phyloP scores from a whole-genome alignment of 2,888 invertebrate species.

The Megamerina dolium region DNA sequence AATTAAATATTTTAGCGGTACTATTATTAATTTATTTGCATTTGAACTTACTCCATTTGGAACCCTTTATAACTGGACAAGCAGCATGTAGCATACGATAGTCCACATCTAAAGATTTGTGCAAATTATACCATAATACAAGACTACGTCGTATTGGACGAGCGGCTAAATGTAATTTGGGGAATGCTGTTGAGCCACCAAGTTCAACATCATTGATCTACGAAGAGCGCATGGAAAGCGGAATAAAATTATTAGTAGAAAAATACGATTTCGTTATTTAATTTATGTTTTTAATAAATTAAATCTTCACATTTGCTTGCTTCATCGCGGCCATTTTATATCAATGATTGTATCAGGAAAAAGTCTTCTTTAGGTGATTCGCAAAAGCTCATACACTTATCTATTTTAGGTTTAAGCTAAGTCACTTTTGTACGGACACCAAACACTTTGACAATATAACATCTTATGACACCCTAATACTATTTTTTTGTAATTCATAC shows the following conservation, averaged over 20 bases:
- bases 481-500: no score
- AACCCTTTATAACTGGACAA: slow-evolving; percentile 88
- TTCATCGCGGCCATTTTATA: no score
- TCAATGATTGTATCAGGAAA: no score
- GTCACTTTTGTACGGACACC: no score
- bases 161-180: slow-evolving; percentile 71
- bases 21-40: not conserved
- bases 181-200: slow-evolving; percentile 94
- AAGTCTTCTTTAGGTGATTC: no score
- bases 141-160: slow-evolving; percentile 83
- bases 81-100: slow-evolving; percentile 84
- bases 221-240: not conserved
- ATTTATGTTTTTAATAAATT: no score
- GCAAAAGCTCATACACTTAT: no score
- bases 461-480: no score
- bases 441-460: no score
- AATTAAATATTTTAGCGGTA: slow-evolving; percentile 4
- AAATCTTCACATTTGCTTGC: no score
- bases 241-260: no score
- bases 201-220: slow-evolving; percentile 49
- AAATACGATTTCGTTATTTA: not conserved
- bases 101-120: slow-evolving; percentile 83
- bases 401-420: no score
- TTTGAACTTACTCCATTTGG: slow-evolving; percentile 77
- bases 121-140: slow-evolving; percentile 88